Evolutionary conservation across 1,140 invertebrate species (phyloP), one percentile per base, ranked within the genome.

Genomic region (Bombus confusus): DNA sequence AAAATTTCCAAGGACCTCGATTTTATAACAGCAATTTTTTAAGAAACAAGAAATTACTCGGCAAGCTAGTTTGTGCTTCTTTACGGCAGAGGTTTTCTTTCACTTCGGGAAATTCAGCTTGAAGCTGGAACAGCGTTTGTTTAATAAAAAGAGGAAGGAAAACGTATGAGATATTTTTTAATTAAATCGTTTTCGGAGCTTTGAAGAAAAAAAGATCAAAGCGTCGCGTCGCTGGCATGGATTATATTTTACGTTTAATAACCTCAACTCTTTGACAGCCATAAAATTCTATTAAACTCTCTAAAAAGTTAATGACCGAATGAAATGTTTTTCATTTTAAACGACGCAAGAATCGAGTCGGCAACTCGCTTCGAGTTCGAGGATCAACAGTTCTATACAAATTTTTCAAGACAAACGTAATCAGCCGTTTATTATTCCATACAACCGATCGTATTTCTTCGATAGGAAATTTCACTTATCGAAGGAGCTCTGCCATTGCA

Each of bases 111-210:
- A 68, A 41, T 41, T n/a, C 37, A 43, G 15, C 39, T n/a, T 78
- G 18, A 34, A 68, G 43, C 62, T 34, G 31, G 10, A 43, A 4
- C 39, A 25, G n/a, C 18, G 39, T 43, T 28, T 79, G 47, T 79
- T 9, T 22, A 52, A 37, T 47, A 47, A 80, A 66, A 52, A 41
- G 18, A n/a, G 43, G 57, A 52, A 69, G 66, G 10, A 5, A 66
- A 43, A 43, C 22, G 6, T 28, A 66, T 9, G 39, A 79, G 66
- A 68, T 18, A 43, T 28, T 43, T 79, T 66, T 79, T 68, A 79
- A 79, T 79, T 79, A 68, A 79, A 79, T 79, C 41, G 39, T 71
- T 59, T 57, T 80, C 43, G 31, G n/a, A n/a, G 22, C 41, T 52
- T 28, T 39, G 6, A 34, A 28, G n/a, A 9, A 15, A 41, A 57